Evolutionary conservation across 2,888 invertebrate species (phyloP).

Genomic region (Galerucella pusilla): DNA sequence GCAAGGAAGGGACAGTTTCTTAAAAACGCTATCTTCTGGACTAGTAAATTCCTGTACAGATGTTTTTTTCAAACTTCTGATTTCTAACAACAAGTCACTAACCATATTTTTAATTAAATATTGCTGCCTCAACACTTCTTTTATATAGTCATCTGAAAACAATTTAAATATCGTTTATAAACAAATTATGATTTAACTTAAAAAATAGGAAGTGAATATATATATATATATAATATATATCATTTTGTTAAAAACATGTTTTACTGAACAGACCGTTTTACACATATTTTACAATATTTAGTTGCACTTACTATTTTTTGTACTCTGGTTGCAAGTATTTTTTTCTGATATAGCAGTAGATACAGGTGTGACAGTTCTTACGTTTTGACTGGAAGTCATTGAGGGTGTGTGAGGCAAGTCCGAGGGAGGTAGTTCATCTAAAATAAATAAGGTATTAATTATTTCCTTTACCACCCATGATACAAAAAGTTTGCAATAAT

Average conservation of each 20-base stretch:
- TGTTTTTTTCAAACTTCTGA: not conserved
- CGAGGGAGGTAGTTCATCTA: slow-evolving; percentile 4
- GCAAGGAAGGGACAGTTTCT: slow-evolving; percentile 8
- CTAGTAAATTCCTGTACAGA: not conserved
- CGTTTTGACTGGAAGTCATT: not conserved
- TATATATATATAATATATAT: too few relatives aligned
- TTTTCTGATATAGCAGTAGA: too few relatives aligned
- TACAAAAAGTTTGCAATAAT: too few relatives aligned
- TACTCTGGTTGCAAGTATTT: too few relatives aligned
- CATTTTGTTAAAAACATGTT: too few relatives aligned
- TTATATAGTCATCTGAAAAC: slow-evolving; percentile 16
- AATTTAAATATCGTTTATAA: not conserved
- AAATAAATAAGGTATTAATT: not conserved
- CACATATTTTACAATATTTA: not conserved
- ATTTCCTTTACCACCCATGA: too few relatives aligned
- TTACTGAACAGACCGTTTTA: too few relatives aligned
- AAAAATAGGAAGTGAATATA: not conserved
- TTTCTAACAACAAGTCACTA: too few relatives aligned
- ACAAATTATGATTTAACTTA: not conserved
- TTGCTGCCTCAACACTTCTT: slow-evolving; percentile 1
- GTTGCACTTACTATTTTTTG: too few relatives aligned
- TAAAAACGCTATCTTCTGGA: slow-evolving; percentile 11
- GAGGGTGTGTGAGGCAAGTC: slow-evolving; percentile 8
- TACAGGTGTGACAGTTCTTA: too few relatives aligned
- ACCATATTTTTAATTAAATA: too few relatives aligned